A percentile compares a stretch with the other conserved stretches of the same genome.
phyloP scores from a whole-genome alignment of 2,888 invertebrate species.

The Allacma fusca region DNA sequence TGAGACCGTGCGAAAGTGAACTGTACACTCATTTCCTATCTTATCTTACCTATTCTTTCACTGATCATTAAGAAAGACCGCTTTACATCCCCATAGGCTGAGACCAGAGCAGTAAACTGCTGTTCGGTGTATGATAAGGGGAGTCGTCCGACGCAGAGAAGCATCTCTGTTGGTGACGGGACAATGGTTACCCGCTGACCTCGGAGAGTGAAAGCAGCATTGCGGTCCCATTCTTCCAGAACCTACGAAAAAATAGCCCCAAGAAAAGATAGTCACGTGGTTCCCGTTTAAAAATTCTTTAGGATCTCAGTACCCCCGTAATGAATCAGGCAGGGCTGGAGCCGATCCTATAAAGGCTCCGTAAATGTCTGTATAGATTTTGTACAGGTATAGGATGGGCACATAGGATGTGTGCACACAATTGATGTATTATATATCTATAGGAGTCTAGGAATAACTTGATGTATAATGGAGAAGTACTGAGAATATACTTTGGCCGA shows the following conservation, averaged over 20 bases:
- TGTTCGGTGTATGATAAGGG: constrained; percentile 66
- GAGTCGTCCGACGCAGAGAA: constrained; percentile 67
- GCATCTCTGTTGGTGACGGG: constrained; percentile 65
- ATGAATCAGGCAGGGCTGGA: too few relatives aligned
- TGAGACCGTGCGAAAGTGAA: neutral
- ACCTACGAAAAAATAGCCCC: constrained; percentile 59
- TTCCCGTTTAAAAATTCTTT: too few relatives aligned
- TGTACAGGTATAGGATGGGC: too few relatives aligned
- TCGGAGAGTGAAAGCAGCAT: constrained; percentile 63
- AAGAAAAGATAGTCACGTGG: neutral
- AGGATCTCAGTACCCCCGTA: too few relatives aligned
- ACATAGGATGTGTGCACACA: too few relatives aligned
- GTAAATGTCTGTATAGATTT: too few relatives aligned
- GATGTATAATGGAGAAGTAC: too few relatives aligned
- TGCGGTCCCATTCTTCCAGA: constrained; percentile 65
- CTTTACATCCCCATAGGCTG: constrained; percentile 65
- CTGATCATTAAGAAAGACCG: constrained; percentile 67
- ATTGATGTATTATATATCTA: too few relatives aligned
- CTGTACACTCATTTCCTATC: neutral
- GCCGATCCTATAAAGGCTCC: too few relatives aligned
- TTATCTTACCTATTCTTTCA: constrained; percentile 64
- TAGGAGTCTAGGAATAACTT: too few relatives aligned
- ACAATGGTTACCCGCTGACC: constrained; percentile 65
- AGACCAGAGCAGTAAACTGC: constrained; percentile 66
- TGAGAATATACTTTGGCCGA: neutral